A percentile compares a stretch with the other conserved stretches of the same genome.
phyloP scores from a whole-genome alignment of 2,797 vertebrate genomes.

The Ambastaia sidthimunki region DNA sequence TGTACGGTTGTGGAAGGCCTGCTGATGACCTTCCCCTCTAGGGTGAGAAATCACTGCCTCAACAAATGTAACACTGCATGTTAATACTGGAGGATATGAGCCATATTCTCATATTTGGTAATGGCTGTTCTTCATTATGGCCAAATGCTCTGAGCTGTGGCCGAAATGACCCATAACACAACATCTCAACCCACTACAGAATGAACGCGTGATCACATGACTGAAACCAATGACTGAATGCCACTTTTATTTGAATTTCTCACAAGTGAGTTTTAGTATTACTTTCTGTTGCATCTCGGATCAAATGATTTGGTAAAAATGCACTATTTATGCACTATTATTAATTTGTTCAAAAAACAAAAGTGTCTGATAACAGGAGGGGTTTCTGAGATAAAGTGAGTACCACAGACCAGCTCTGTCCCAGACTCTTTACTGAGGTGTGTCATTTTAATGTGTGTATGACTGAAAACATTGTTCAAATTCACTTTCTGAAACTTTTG shows the following conservation, averaged over 20 bases:
- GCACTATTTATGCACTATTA: no score
- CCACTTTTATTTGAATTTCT: not conserved
- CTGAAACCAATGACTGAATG: not conserved
- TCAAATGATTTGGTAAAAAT: no score
- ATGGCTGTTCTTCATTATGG: not conserved
- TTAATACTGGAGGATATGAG: slow-evolving; percentile 23
- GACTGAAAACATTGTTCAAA: no score
- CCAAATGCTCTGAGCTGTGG: not conserved
- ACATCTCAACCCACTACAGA: not conserved
- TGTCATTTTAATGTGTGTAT: no score
- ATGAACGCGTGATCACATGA: not conserved
- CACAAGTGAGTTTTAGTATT: not conserved
- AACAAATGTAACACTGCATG: slow-evolving; percentile 14
- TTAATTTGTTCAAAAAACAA: no score
- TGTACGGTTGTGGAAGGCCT: slow-evolving; percentile 57
- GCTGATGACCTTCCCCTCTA: slow-evolving; percentile 47
- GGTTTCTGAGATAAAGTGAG: no score
- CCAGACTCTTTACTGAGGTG: no score
- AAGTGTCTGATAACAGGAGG: no score
- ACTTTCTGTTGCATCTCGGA: no score
- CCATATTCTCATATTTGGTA: slow-evolving; percentile 3
- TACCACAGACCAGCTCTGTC: no score
- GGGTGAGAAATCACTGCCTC: slow-evolving; percentile 15
- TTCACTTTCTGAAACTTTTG: not conserved
- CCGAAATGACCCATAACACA: not conserved